These are phyloP conservation scores for Mythimna loreyi DNA, from an alignment of 2,888 invertebrate species.

Conservation along the genomic window DNA sequence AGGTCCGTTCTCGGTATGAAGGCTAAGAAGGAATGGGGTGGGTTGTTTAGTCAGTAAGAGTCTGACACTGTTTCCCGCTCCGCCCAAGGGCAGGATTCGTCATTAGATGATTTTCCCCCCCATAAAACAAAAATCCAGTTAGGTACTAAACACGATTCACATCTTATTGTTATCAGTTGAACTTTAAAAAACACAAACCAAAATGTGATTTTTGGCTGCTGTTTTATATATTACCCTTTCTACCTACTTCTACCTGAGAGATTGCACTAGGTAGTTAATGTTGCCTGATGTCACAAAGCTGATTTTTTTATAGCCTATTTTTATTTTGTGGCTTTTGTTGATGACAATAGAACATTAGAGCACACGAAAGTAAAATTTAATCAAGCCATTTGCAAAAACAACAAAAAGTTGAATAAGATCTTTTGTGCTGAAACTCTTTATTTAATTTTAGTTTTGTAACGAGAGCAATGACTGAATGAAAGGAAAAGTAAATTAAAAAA, in stretches of 20 bases:
- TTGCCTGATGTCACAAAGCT: background rate
- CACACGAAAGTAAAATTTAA: constrained; percentile 4
- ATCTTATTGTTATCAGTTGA: background rate
- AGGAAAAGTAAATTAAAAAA: constrained; percentile 2
- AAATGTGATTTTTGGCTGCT: background rate
- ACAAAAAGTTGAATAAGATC: background rate
- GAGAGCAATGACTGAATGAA: background rate
- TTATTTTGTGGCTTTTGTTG: background rate
- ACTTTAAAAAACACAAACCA: background rate
- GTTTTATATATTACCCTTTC: background rate
- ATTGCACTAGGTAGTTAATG: background rate
- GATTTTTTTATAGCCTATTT: background rate
- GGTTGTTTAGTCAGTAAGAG: too few relatives aligned
- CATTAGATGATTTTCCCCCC: too few relatives aligned
- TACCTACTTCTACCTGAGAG: background rate
- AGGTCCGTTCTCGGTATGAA: too few relatives aligned
- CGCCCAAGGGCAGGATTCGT: too few relatives aligned
- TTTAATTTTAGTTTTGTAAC: background rate
- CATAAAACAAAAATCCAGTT: too few relatives aligned
- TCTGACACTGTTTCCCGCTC: too few relatives aligned
- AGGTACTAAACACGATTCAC: too few relatives aligned
- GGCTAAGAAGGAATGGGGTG: too few relatives aligned
- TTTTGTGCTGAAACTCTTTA: background rate
- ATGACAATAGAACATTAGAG: background rate
- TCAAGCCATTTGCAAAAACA: background rate